These are phyloP conservation scores for Alligator sinensis DNA, from an alignment of 2,113 vertebrate genomes.

Conservation along the genomic window DNA sequence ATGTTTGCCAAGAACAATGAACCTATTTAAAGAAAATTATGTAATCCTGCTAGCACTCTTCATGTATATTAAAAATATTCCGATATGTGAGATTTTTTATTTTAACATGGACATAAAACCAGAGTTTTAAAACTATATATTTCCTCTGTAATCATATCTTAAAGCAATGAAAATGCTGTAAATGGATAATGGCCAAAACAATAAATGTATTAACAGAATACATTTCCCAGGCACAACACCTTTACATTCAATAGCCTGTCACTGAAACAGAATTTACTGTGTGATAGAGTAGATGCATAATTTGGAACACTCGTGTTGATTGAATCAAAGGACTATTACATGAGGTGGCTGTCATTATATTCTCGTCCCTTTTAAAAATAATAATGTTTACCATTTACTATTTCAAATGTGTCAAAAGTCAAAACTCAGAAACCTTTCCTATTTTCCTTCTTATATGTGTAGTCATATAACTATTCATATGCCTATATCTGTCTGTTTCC, in stretches of 20 bases:
- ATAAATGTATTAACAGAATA: accelerated
- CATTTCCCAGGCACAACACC: background rate
- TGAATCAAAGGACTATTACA: constrained; percentile 24
- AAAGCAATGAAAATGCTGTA: background rate
- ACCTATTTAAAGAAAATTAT: background rate
- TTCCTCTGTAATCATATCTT: background rate
- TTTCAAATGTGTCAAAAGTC: background rate
- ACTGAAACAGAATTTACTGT: background rate
- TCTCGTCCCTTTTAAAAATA: constrained; percentile 35
- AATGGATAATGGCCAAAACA: accelerated
- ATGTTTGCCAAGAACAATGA: background rate
- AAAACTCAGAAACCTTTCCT: background rate
- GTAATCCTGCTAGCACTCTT: background rate
- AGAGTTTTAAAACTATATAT: background rate
- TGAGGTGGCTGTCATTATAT: constrained; percentile 22
- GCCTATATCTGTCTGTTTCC: too few species aligned
- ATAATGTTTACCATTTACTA: background rate
- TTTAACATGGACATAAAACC: background rate
- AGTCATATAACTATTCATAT: too few species aligned
- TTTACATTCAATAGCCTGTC: background rate
- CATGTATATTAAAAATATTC: background rate
- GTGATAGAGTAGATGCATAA: constrained; percentile 34
- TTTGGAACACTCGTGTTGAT: background rate
- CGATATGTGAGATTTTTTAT: background rate
- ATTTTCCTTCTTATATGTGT: accelerated